Evolutionary conservation across 2,797 vertebrate genomes (phyloP), one percentile per base, ranked within the genome.

Genomic region (Zalophus californianus): DNA sequence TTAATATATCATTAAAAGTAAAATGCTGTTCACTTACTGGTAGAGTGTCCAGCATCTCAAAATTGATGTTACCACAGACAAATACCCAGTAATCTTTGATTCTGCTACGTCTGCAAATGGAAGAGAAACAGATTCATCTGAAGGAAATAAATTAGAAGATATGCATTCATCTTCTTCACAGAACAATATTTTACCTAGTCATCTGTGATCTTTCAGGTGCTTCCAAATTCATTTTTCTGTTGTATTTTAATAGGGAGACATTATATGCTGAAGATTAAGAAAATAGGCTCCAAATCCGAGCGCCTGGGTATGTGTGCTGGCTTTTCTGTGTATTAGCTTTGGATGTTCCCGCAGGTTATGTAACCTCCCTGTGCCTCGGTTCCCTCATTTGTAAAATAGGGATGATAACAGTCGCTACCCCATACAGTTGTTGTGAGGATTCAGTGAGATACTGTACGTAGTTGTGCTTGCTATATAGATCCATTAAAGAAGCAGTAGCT

Each of bases 121-220:
- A 90, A 84, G 18, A 92, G n/a, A 96, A 95, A 92, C 89, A 48
- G 50, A 86, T 77, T 95, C 32, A 64, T 54, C 3, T 66, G 77
- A 96, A 70, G 50, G 32, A 79, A 93, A 62, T 32, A 52, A 21
- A 52, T 44, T 79, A 52, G 56, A 88, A 90, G 92, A 84, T 27
- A 52, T 6, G 8, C 25, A 79, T 86, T 91, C 7, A 52, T 62
- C 75, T 82, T 86, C 23, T 85, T 94, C 23, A 82, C 32, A 50
- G 92, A 86, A 35, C 91, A 23, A 32, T 38, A 83, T 72, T 54
- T 48, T 50, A 35, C 52, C 4, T 60, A 54, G 48, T 13, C 16
- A 48, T 21, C 75, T 96, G 3, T 66, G 50, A 90, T 56, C 18
- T 92, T 86, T 77, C 70, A 60, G 48, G 0, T 89, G 35, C 18